These are phyloP conservation scores for Melierax canorus DNA, from an alignment of 2,113 vertebrate genomes.

Conservation along the genomic window DNA sequence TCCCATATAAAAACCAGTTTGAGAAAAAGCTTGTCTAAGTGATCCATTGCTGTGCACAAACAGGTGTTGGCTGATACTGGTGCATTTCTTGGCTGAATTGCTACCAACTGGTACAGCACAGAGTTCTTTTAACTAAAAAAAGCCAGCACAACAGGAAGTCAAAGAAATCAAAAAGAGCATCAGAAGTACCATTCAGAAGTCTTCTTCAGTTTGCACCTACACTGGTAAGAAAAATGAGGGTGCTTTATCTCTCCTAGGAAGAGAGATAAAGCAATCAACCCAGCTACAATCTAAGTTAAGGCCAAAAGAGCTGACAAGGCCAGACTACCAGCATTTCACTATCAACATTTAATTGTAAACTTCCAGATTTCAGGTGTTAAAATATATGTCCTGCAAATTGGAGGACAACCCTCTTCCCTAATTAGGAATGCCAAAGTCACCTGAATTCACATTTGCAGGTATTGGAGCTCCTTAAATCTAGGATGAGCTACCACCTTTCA, in stretches of 20 bases:
- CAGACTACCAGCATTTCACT: neutral
- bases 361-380: neutral
- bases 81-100: neutral
- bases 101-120: neutral
- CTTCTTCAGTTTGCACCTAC: neutral
- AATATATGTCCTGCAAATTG: neutral
- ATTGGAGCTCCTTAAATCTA: neutral
- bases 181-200: neutral
- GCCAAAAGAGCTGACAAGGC: neutral
- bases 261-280: neutral
- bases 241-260: neutral
- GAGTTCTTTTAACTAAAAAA: neutral
- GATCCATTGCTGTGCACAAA: neutral
- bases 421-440: neutral
- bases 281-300: neutral
- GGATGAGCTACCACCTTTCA: neutral
- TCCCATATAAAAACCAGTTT: neutral
- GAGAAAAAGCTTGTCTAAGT: neutral
- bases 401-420: neutral
- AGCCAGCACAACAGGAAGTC: neutral
- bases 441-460: neutral
- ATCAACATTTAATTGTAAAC: neutral
- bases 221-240: neutral
- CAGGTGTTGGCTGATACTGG: neutral
- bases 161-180: neutral